These are phyloP conservation scores for Phyllostomus discolor DNA, from an alignment of 2,113 vertebrate species.

Conservation along the genomic window DNA sequence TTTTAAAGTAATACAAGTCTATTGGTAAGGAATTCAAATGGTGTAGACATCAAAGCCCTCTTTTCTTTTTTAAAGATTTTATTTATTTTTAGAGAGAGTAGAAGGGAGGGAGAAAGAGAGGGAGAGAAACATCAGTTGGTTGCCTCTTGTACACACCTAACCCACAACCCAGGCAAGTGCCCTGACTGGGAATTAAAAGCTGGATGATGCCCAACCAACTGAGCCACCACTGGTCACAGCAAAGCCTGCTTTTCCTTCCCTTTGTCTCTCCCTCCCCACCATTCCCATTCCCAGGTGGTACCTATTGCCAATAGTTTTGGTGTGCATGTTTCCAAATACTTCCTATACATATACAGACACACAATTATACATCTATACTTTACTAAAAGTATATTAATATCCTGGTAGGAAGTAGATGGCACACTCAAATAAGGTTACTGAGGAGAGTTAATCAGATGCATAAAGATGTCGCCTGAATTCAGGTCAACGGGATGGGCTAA, in stretches of 20 bases:
- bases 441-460: neutral
- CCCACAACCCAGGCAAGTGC: too few relatives aligned
- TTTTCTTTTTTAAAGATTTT: neutral
- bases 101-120: too few relatives aligned
- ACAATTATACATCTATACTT: neutral
- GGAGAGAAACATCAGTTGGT: too few relatives aligned
- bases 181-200: too few relatives aligned
- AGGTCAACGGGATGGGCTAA: neutral
- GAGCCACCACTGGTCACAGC: too few relatives aligned
- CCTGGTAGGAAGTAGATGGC: neutral
- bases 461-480: neutral
- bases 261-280: neutral
- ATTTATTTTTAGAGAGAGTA: too few relatives aligned
- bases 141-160: too few relatives aligned
- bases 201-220: too few relatives aligned
- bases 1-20: neutral
- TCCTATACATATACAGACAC: neutral
- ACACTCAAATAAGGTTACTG: neutral
- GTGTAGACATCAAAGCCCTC: neutral
- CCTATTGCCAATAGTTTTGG: neutral
- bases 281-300: neutral
- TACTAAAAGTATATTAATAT: neutral
- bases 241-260: neutral
- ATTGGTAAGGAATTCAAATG: slow-evolving; percentile 16
- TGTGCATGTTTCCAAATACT: neutral